phyloP scores from a whole-genome alignment of 1,140 invertebrate species.

The Argopecten irradians region DNA sequence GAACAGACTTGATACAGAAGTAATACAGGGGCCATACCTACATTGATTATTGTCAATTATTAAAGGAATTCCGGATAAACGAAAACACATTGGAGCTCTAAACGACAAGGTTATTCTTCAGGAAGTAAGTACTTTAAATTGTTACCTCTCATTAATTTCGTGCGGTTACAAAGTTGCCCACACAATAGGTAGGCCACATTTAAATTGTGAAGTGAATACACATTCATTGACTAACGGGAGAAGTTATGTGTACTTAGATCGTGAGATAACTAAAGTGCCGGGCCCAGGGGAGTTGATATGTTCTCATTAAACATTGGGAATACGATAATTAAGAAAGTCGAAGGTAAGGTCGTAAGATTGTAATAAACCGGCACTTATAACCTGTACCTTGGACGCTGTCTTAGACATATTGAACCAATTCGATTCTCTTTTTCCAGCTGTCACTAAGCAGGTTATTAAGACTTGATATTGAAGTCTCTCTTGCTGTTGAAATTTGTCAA shows the following conservation, averaged over 20 bases:
- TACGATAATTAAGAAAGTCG: conserved; percentile 1
- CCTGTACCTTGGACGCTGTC: not conserved
- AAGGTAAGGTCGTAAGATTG: not conserved
- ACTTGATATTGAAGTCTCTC: not conserved
- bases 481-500: not conserved
- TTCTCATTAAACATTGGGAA: not conserved
- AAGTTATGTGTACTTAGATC: conserved; percentile 22
- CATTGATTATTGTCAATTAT: not conserved
- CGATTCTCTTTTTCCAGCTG: not conserved
- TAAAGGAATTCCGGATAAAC: not conserved
- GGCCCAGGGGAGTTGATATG: not conserved
- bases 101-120: not conserved
- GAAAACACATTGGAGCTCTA: not conserved
- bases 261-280: not conserved
- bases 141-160: not conserved
- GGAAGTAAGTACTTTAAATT: conserved; percentile 3
- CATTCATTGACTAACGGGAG: not conserved
- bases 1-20: too few relatives aligned
- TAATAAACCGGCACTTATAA: not conserved
- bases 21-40: too few relatives aligned
- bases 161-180: not conserved
- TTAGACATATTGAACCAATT: not conserved
- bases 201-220: not conserved
- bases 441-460: not conserved
- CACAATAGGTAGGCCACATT: not conserved